These are phyloP conservation scores for Euzetes globulus DNA, from an alignment of 2,888 invertebrate species.

Conservation along the genomic window DNA sequence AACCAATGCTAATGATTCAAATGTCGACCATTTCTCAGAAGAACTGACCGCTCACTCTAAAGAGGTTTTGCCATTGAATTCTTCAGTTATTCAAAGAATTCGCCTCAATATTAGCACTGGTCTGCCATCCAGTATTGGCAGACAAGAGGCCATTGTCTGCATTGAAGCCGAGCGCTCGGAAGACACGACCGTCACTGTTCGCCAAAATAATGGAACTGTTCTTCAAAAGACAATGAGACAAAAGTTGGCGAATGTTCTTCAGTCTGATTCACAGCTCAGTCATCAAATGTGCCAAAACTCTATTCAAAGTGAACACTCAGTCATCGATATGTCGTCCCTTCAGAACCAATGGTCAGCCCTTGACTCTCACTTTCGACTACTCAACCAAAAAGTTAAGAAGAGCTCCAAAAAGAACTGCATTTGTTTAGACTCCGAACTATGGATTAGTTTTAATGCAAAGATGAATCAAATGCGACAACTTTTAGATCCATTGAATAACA, in stretches of 20 bases:
- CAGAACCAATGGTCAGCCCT: background rate
- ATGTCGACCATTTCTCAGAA: background rate
- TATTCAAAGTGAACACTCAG: background rate
- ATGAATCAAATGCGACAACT: background rate
- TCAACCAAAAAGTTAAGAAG: background rate
- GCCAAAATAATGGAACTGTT: conserved; percentile 8
- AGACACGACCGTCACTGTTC: background rate
- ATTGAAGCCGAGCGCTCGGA: background rate
- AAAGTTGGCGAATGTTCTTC: background rate
- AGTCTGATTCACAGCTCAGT: background rate
- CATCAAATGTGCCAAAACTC: background rate
- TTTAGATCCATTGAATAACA: background rate
- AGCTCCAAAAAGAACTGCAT: background rate
- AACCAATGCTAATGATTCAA: too few species aligned
- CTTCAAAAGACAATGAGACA: conserved; percentile 1
- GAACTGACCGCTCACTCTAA: background rate
- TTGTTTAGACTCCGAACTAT: background rate
- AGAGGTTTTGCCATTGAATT: conserved; percentile 2
- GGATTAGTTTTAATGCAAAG: background rate
- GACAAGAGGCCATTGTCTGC: background rate
- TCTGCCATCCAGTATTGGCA: background rate
- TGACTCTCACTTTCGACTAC: background rate
- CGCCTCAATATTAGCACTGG: background rate
- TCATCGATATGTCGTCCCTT: background rate
- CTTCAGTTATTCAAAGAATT: background rate